A percentile compares a stretch with the other conserved stretches of the same genome.
Evolutionary conservation across 2,888 invertebrate species (phyloP).

Genomic region (Leucania comma): DNA sequence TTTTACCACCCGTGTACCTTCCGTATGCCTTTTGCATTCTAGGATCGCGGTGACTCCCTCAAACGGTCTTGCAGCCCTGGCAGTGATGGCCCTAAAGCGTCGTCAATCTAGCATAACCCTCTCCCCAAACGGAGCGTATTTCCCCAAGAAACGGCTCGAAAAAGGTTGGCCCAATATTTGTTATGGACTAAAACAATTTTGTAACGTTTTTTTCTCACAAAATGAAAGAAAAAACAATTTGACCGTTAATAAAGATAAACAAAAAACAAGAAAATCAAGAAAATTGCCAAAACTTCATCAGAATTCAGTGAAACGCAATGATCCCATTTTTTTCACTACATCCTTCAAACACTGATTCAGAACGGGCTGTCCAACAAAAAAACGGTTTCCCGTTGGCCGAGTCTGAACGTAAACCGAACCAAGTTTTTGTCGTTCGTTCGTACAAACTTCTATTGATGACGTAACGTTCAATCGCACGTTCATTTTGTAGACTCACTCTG

Average conservation of each 20-base stretch:
- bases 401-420: conserved; percentile 5
- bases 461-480: conserved; percentile 36
- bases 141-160: too few species aligned
- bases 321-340: conserved; percentile 27
- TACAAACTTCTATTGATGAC: conserved; percentile 37
- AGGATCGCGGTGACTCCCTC: too few species aligned
- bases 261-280: not conserved
- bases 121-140: too few species aligned
- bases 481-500: conserved; percentile 34
- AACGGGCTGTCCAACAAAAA: conserved; percentile 22
- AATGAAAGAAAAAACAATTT: not conserved
- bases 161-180: too few species aligned
- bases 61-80: too few species aligned
- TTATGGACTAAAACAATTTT: too few species aligned
- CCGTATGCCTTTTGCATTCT: too few species aligned
- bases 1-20: too few species aligned
- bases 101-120: too few species aligned
- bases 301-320: conserved; percentile 9
- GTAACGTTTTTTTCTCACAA: too few species aligned
- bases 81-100: too few species aligned
- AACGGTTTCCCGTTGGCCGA: not conserved
- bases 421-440: conserved; percentile 22
- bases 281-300: conserved; percentile 13
- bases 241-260: not conserved
- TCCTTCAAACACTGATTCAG: conserved; percentile 1